Evolutionary conservation across 2,888 invertebrate species (phyloP).

Genomic region (Gastracanthus pulcherrimus): DNA sequence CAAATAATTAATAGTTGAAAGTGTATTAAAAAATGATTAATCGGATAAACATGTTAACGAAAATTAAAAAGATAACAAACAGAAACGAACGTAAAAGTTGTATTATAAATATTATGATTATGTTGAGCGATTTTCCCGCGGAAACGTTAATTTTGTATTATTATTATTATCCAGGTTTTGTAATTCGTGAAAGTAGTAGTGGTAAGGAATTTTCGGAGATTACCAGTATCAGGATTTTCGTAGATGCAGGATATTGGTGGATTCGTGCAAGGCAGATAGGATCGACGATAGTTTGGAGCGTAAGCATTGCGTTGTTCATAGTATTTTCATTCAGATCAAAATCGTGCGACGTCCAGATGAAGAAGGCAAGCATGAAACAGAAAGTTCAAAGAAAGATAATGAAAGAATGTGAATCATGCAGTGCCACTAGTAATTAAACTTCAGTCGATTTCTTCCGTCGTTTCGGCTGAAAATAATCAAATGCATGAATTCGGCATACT

Average conservation of each 20-base stretch:
- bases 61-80: background rate
- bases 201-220: conserved; percentile 44
- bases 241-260: conserved; percentile 50
- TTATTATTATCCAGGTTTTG: conserved; percentile 45
- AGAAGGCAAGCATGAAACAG: conserved; percentile 78
- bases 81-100: conserved; percentile 1
- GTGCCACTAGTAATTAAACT: conserved; percentile 46
- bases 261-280: conserved; percentile 53
- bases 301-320: conserved; percentile 64
- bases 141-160: conserved; percentile 12
- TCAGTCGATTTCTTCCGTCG: conserved; percentile 29
- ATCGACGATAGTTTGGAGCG: conserved; percentile 55
- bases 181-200: conserved; percentile 45
- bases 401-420: conserved; percentile 72
- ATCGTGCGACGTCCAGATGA: conserved; percentile 77
- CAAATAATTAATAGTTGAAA: background rate
- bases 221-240: conserved; percentile 50
- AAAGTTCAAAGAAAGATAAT: conserved; percentile 76
- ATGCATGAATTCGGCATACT: conserved; percentile 29
- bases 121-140: background rate
- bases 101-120: background rate
- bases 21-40: background rate
- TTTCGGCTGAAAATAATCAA: conserved; percentile 42
- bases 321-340: conserved; percentile 70
- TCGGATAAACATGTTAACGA: conserved; percentile 9